Percentiles rank a stretch among this genome's conserved stretches.
These are phyloP conservation scores for Augiades crinisus DNA, from an alignment of 2,888 invertebrate species.

Conservation along the genomic window DNA sequence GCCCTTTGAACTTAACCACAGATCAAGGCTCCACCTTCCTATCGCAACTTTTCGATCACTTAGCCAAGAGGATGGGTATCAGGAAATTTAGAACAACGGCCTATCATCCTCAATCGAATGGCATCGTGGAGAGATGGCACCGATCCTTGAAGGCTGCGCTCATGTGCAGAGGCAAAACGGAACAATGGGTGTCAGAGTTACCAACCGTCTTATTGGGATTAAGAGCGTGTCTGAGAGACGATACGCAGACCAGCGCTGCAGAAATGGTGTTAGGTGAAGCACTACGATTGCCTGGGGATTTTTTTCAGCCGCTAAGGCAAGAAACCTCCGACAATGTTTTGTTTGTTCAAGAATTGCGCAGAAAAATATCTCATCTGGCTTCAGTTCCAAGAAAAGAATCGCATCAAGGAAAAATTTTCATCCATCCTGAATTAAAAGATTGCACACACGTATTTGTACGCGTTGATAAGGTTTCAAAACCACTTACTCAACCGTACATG, in stretches of 20 bases:
- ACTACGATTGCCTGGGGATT: neutral
- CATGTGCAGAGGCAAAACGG: neutral
- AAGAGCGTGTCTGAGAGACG: neutral
- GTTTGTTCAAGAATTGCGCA: constrained; percentile 1
- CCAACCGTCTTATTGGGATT: constrained; percentile 2
- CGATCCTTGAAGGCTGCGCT: neutral
- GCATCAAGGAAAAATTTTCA: constrained; percentile 13
- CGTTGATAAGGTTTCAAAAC: constrained; percentile 15
- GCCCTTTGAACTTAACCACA: constrained; percentile 20
- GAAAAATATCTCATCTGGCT: constrained; percentile 11
- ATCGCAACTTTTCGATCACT: neutral
- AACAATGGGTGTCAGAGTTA: neutral
- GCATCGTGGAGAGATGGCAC: constrained; percentile 3
- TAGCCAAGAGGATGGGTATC: neutral
- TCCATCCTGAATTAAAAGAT: constrained; percentile 17
- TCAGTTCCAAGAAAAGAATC: neutral
- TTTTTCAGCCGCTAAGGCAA: neutral
- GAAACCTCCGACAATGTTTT: neutral
- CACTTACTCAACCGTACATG: constrained; percentile 8
- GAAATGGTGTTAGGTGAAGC: neutral
- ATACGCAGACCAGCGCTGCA: neutral
- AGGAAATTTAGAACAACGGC: neutral
- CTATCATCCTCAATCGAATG: neutral
- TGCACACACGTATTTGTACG: constrained; percentile 23
- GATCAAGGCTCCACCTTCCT: constrained; percentile 2